Evolutionary conservation across 2,888 invertebrate genomes (phyloP).

Genomic region (Epiblema foenella): DNA sequence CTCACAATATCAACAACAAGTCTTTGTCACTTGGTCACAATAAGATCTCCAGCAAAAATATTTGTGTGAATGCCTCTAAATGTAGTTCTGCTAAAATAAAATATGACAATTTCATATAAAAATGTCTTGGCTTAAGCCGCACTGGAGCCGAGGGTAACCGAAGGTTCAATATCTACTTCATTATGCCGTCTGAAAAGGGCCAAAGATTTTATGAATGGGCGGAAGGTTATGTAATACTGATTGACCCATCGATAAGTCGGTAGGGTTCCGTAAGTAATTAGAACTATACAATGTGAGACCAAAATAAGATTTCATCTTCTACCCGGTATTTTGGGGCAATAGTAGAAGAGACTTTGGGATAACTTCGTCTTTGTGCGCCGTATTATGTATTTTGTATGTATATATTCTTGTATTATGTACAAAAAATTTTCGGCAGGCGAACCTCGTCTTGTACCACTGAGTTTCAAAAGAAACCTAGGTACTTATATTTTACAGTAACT

Average conservation of each 20-base stretch:
- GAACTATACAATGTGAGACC: background rate
- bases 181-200: constrained; percentile 53
- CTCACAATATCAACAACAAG: background rate
- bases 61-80: constrained; percentile 45
- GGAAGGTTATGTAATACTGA: constrained; percentile 48
- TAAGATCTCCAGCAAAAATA: constrained; percentile 31
- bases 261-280: constrained; percentile 19
- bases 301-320: background rate
- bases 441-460: no score
- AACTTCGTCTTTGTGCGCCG: background rate
- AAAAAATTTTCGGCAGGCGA: no score
- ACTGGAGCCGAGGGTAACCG: constrained; percentile 50
- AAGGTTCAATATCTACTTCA: constrained; percentile 63
- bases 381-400: background rate
- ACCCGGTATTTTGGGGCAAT: background rate
- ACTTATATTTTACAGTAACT: no score
- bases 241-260: constrained; percentile 21
- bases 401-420: background rate
- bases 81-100: constrained; percentile 26
- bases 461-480: background rate
- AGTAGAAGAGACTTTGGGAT: background rate
- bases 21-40: constrained; percentile 2
- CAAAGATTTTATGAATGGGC: constrained; percentile 54
- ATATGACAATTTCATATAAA: background rate
- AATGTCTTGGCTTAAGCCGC: background rate